Evolutionary conservation across 2,113 vertebrate genomes (phyloP), one percentile per base, ranked within the genome.

Genomic region (Pao palembangensis): DNA sequence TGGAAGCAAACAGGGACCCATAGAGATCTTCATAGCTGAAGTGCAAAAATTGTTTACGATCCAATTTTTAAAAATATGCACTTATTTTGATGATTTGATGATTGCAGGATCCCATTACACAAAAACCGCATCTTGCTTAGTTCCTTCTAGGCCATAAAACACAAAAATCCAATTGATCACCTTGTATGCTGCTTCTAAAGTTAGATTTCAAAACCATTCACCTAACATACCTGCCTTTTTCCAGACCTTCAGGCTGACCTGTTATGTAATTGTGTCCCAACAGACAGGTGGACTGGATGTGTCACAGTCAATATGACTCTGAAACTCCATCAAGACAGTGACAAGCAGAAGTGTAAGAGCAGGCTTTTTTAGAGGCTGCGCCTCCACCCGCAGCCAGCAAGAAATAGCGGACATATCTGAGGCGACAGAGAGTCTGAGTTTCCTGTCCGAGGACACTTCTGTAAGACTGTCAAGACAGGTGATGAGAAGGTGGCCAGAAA

Each of bases 301-400:
- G 85, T 83, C 87, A 81, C 79, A 72, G 44, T 83, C 80, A 68
- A 83, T 85, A 81, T 71, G 67, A 12, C 21, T 11, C 50, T 4
- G 11, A 21, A 14, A 14, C 47, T 81, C 81, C 71, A 61, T 19
- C 23, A 43, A 74, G 76, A 83, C 66, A 57, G 62, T 81, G 67
- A 87, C 78, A 84, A 80, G 81, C 67, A 75, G 61, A 71, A 78
- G 67, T 71, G 51, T 75, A 83, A 69, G 73, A 78, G 74, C 80
- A 75, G 80, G 74, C 57, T 58, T 73, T 72, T 85, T 82, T 54
- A 54, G 53, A 64, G 56, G 54, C 78, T 12, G 2, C 52, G 57
- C 71, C 2, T 41, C 47, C 4, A 28, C 25, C 25, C 25, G 5
- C 25, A 28, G 25, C 25, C 11, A 38, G 34, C 34, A 38, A 38